phyloP scores from a whole-genome alignment of 2,888 invertebrate genomes.

The Timema podura region DNA sequence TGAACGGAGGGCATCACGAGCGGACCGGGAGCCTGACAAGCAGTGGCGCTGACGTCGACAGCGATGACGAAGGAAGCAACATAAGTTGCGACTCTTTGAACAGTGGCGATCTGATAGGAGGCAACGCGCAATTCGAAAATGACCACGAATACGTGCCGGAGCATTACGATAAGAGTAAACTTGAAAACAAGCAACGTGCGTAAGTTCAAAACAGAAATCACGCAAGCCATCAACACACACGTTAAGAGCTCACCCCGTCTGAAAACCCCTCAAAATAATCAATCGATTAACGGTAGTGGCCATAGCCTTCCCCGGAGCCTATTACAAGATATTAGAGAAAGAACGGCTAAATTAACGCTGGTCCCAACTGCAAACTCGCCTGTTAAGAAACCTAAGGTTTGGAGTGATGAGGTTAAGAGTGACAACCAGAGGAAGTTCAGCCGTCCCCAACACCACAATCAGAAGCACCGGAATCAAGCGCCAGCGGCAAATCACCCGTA shows the following conservation, averaged over 20 bases:
- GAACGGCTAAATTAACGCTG: constrained; percentile 51
- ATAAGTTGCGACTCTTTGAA: constrained; percentile 80
- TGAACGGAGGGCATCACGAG: constrained; percentile 52
- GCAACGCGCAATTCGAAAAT: background rate
- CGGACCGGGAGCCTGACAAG: constrained; percentile 56
- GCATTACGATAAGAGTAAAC: too few relatives aligned
- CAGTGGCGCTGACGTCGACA: constrained; percentile 62
- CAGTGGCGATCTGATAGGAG: constrained; percentile 58
- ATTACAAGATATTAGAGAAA: constrained; percentile 65
- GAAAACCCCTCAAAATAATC: too few relatives aligned
- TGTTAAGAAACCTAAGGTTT: background rate
- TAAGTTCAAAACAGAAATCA: too few relatives aligned
- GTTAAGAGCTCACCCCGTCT: too few relatives aligned
- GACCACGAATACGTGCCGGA: background rate
- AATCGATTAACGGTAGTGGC: background rate
- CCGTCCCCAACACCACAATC: background rate
- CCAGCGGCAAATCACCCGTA: too few relatives aligned
- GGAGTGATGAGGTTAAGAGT: background rate
- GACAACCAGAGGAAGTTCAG: background rate
- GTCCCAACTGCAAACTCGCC: constrained; percentile 7
- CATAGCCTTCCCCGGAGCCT: constrained; percentile 62
- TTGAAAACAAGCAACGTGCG: too few relatives aligned
- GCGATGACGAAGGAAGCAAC: constrained; percentile 64
- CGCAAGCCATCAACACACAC: too few relatives aligned
- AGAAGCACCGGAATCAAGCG: background rate